Evolutionary conservation across 1,140 invertebrate genomes (phyloP).

Genomic region (Trachymyrmex septentrionalis): DNA sequence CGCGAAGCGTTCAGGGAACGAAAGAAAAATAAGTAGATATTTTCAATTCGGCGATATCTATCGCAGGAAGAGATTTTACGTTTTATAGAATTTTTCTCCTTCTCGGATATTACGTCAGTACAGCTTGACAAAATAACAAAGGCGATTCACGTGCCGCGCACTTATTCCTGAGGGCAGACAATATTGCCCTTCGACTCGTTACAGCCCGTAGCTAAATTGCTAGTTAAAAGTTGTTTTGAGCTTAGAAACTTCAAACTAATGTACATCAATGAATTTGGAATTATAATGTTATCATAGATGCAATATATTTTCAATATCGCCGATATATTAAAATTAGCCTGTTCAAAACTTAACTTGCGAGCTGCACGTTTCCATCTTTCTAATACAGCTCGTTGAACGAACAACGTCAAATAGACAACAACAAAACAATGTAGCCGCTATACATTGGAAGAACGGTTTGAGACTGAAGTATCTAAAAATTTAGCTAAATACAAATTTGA

Average conservation of each 20-base stretch:
- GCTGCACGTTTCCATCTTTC: no score
- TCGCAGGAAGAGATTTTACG: constrained; percentile 21
- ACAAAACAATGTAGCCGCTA: no score
- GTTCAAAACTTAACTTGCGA: no score
- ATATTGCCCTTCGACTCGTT: not conserved
- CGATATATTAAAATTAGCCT: not conserved
- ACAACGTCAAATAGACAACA: no score
- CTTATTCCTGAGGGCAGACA: not conserved
- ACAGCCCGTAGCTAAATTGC: no score
- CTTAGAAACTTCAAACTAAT: not conserved
- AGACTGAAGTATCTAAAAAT: no score
- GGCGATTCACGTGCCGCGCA: not conserved
- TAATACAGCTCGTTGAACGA: no score
- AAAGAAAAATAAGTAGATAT: constrained; percentile 21
- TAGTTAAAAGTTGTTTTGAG: not conserved
- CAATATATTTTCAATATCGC: not conserved
- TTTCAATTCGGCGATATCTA: constrained; percentile 47
- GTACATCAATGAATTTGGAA: not conserved
- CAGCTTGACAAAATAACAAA: constrained; percentile 18
- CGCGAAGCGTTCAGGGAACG: not conserved
- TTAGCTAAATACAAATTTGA: no score
- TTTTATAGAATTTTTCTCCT: constrained; percentile 15
- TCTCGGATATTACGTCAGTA: not conserved
- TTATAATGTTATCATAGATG: not conserved
- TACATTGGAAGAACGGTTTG: no score